These are phyloP conservation scores for Nemotelus pantherinus DNA, from an alignment of 2,888 invertebrate species.

Conservation along the genomic window DNA sequence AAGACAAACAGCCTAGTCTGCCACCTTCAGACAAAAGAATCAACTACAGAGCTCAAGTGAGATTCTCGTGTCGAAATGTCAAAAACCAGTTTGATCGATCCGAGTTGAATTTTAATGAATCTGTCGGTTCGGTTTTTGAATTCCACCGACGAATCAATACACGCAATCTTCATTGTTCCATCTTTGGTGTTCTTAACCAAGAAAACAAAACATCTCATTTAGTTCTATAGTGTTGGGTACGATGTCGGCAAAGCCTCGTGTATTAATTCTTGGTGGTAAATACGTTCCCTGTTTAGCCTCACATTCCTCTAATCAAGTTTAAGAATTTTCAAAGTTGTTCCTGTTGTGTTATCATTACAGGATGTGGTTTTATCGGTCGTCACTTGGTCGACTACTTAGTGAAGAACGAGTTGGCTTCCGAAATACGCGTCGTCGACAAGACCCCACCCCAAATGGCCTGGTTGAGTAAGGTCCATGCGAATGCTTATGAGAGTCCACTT, in stretches of 20 bases:
- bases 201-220: constrained; percentile 9
- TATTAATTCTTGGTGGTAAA: constrained; percentile 64
- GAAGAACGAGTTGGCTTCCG: constrained; percentile 77
- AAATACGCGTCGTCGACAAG: constrained; percentile 87
- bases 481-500: constrained; percentile 77
- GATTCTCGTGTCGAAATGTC: constrained; percentile 34
- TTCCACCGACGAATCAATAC: constrained; percentile 10
- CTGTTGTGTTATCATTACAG: constrained; percentile 66
- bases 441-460: constrained; percentile 94
- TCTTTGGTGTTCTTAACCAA: constrained; percentile 24
- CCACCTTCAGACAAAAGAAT: background rate
- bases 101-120: constrained; percentile 17
- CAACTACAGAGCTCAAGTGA: background rate
- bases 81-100: constrained; percentile 40
- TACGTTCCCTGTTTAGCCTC: background rate
- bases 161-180: constrained; percentile 27
- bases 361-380: constrained; percentile 93
- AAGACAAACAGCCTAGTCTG: background rate
- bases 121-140: constrained; percentile 26
- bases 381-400: constrained; percentile 85
- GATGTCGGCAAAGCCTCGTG: constrained; percentile 60
- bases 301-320: background rate
- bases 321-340: background rate
- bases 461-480: constrained; percentile 79
- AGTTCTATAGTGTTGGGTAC: background rate